Evolutionary conservation across 1,140 invertebrate species (phyloP), one percentile per base, ranked within the genome.

Genomic region (Nixonia krombeini): DNA sequence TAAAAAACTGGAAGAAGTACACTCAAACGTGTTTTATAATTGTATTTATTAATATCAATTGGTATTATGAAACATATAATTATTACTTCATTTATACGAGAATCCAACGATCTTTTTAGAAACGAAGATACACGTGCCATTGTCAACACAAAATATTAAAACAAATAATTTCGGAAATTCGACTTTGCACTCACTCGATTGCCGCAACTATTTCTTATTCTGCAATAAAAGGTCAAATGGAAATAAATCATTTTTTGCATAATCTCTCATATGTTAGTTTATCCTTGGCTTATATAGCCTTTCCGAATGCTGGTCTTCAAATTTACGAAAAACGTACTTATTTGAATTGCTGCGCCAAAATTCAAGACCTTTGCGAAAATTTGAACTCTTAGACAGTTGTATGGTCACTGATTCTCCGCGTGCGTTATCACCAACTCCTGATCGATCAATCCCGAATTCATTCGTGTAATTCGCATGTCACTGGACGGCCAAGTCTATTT

Each of bases 401-500:
- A 59, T 56, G 58, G 50, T 57, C 56, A 59, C 40, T 72, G 67
- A 72, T 63, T 57, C 63, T 66, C 28, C 16, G 47, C 61, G 46
- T 58, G 40, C 46, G 50, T 51, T 35, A 49, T 35, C 57, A 51
- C 66, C 63, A 58, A 45, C 58, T 56, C 4, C 16, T 57, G 53
- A 66, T 71, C 70, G 49, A 72, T 72, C 53, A 70, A 65, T 58
- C 38, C 50, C 46, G 42, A 67, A 67, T 63, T 55, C 58, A 63
- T 63, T 59, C 55, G 53, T 41, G 13, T 46, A 46, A 53, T 59
- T 33, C 21, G 51, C 37, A 67, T 70, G 66, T 73, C 76, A 68
- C 69, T 52, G 46, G 53, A 72, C 62, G 69, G 72, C 72, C 72
- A 78, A 70, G 62, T 75, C 72, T 80, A 82, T 80, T 83, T 76